phyloP scores from a whole-genome alignment of 2,888 invertebrate species.

The Volucella inflata region DNA sequence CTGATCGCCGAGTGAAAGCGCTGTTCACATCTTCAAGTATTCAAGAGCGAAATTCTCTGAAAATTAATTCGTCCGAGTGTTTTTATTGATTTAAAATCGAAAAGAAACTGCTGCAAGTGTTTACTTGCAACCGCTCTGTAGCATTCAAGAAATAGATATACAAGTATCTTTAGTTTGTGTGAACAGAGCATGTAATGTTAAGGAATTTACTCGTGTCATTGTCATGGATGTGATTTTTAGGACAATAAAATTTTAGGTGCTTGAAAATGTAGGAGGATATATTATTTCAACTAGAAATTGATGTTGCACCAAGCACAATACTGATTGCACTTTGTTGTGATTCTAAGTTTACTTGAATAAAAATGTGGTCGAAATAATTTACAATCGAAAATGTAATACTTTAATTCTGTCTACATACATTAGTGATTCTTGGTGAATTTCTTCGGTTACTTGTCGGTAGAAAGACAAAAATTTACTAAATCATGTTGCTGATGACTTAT shows the following conservation, averaged over 20 bases:
- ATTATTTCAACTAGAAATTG: constrained; percentile 19
- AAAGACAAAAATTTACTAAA: too few relatives aligned
- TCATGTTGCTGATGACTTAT: too few relatives aligned
- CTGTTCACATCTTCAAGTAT: constrained; percentile 57
- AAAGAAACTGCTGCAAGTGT: constrained; percentile 23
- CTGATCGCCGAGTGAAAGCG: constrained; percentile 54
- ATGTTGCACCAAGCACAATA: constrained; percentile 1
- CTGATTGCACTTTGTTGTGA: neutral
- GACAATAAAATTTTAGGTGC: neutral
- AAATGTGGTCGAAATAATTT: too few relatives aligned
- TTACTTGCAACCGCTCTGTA: neutral
- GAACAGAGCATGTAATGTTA: constrained; percentile 7
- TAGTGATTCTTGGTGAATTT: neutral
- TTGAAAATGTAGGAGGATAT: neutral
- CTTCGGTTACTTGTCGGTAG: too few relatives aligned
- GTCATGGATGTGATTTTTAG: constrained; percentile 16
- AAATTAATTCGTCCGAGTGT: constrained; percentile 22
- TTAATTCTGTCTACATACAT: neutral
- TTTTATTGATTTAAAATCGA: constrained; percentile 39
- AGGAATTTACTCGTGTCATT: constrained; percentile 20
- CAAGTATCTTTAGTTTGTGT: neutral
- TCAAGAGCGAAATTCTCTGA: constrained; percentile 42
- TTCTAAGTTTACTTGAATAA: too few relatives aligned
- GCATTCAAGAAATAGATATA: too few relatives aligned
- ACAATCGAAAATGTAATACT: too few relatives aligned